Base-by-base conservation (phyloP, 2,797 vertebrate species). In the Rhyacichthys aspro region DNA sequence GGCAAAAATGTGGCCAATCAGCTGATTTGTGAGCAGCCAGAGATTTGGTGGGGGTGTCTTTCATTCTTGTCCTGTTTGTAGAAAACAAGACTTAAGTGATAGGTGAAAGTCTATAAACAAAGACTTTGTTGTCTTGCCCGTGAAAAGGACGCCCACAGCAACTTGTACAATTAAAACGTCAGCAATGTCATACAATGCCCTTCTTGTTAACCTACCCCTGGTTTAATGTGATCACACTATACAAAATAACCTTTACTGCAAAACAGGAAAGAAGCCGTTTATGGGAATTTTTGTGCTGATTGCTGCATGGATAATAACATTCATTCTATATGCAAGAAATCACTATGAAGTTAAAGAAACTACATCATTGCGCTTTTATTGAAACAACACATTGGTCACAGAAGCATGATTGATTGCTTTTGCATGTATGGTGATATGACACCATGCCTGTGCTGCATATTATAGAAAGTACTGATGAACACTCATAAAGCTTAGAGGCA, bases 111-210 rank as follows among this genome's bases (percentile, higher is more conserved):
- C 61, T 68, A 54, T 71, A 82, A 77, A 88, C 81, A 86, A 84
- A 83, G 79, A 80, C 74, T 73, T 57, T 82, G 75, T 81, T 86
- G 86, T 87, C 71, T 75, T 84, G 75, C 77, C 68, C 67, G 64
- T 44, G 43, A 72, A 84, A 83, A 76, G 39, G 47, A 68, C 1
- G 53, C 78, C 72, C 53, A 76, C 70, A 85, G 88, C 84, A 86
- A 82, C 68, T 84, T 88, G 65, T 61, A 78, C 61, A 63, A 73
- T 79, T 67, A 56, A 84, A 84, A 76, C 60, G 47, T 78, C 79
- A 83, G 81, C 86, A 88, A 84, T 83, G 76, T 84, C 81, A 78
- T 19, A 87, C 81, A 87, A 87, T 86, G 81, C 46, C 85, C 78
- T 82, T 86, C 70, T 86, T 85, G 79, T 85, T 76, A 63, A 70